These are phyloP conservation scores for Vultur gryphus DNA, from an alignment of 2,797 vertebrate species.

Conservation along the genomic window DNA sequence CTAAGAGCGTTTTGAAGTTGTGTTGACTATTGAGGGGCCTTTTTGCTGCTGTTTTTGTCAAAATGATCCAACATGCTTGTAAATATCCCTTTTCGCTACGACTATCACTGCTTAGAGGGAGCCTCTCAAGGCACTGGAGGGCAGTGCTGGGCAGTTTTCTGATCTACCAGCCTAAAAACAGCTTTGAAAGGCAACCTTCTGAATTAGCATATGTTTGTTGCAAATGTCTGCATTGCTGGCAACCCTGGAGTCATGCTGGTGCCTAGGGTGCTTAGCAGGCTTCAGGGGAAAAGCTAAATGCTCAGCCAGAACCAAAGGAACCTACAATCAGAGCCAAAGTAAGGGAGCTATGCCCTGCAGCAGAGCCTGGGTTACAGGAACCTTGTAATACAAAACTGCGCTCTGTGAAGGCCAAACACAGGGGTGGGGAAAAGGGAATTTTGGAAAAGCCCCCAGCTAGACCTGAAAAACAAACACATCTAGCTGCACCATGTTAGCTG, in stretches of 20 bases:
- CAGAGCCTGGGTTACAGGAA: background rate
- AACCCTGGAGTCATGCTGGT: background rate
- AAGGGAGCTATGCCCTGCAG: background rate
- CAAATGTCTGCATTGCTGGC: background rate
- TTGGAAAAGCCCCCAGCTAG: background rate
- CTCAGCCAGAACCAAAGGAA: background rate
- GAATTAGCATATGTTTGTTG: background rate
- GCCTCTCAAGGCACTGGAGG: background rate
- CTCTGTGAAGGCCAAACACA: background rate
- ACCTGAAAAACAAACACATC: background rate
- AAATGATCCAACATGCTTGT: background rate
- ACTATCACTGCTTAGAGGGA: background rate
- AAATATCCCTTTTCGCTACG: rapidly evolving
- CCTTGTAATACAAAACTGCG: background rate
- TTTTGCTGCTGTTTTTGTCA: background rate
- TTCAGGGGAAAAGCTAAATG: background rate
- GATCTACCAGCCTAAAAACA: background rate
- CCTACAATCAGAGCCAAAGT: background rate
- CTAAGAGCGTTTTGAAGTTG: background rate
- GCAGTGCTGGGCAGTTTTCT: background rate
- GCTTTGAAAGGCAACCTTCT: background rate
- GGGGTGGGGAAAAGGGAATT: background rate
- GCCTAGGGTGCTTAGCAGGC: background rate
- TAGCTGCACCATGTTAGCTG: background rate
- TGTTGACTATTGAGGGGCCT: background rate